Conservation (phyloP, 1,140 invertebrate species). For the Mycetomoellerius zeteki region DNA sequence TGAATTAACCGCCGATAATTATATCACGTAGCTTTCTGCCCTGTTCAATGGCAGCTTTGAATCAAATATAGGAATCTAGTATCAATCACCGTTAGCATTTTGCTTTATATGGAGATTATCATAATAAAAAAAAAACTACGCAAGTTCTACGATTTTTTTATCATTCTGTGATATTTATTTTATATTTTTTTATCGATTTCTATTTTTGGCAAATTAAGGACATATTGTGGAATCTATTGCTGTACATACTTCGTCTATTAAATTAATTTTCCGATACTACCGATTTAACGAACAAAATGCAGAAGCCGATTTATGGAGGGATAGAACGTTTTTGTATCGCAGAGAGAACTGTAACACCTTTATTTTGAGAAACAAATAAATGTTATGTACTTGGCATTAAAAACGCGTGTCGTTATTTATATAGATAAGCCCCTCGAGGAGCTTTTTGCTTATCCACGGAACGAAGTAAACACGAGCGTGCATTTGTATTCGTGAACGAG, state of each 20-base stretch:
- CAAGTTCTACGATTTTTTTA: neutral
- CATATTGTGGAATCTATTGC: neutral
- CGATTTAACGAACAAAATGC: conserved; percentile 12
- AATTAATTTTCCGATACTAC: conserved; percentile 10
- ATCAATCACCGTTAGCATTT: neutral
- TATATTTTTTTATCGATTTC: neutral
- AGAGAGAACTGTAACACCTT: conserved; percentile 31
- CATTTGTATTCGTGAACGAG: neutral
- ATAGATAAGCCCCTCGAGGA: neutral
- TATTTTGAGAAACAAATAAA: conserved; percentile 40
- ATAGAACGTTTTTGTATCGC: neutral
- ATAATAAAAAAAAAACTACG: neutral
- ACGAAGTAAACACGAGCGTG: neutral
- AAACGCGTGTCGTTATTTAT: conserved; percentile 29
- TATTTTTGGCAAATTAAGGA: neutral
- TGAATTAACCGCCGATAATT: conserved; percentile 41
- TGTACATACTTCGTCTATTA: neutral
- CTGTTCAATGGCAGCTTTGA: neutral
- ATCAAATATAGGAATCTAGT: neutral
- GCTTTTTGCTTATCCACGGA: neutral
- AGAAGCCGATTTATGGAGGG: conserved; percentile 25
- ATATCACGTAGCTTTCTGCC: conserved; percentile 18
- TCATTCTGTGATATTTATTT: neutral
- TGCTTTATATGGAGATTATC: neutral
- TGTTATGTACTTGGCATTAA: conserved; percentile 38